Conservation (phyloP, 2,888 invertebrate species). For the Scaptomyza polygonia region DNA sequence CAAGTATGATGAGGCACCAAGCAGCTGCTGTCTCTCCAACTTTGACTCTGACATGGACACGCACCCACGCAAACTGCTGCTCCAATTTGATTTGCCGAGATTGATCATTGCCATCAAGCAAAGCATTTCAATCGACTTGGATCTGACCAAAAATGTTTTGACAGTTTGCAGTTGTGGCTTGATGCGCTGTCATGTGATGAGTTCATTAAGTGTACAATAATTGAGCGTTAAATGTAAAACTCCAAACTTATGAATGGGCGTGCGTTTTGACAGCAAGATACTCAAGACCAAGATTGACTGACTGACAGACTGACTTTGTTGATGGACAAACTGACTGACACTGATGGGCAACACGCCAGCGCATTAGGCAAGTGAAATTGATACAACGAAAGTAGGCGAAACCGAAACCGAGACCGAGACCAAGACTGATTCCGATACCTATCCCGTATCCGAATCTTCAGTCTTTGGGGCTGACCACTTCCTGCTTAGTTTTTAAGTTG, state of each 20-base stretch:
- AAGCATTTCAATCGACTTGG: conserved; percentile 36
- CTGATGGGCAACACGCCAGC: conserved; percentile 51
- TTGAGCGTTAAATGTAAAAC: conserved; percentile 75
- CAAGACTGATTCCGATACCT: neutral
- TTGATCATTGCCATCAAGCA: conserved; percentile 18
- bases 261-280: conserved; percentile 68
- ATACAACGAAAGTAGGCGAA: conserved; percentile 71
- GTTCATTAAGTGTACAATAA: conserved; percentile 80
- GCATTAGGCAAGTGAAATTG: conserved; percentile 67
- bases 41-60: conserved; percentile 22
- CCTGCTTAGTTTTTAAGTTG: conserved; percentile 62
- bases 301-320: conserved; percentile 14
- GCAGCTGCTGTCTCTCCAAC: conserved; percentile 3
- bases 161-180: conserved; percentile 81
- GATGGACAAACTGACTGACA: conserved; percentile 52
- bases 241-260: conserved; percentile 68
- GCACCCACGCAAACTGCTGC: conserved; percentile 67
- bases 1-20: conserved; percentile 15
- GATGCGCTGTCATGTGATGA: conserved; percentile 81
- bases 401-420: conserved; percentile 39
- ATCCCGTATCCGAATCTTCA: conserved; percentile 6
- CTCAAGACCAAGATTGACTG: conserved; percentile 21
- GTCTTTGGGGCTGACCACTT: conserved; percentile 48
- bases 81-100: conserved; percentile 70
- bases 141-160: conserved; percentile 70